phyloP scores from a whole-genome alignment of 2,113 vertebrate species.

The Stictonetta naevosa region DNA sequence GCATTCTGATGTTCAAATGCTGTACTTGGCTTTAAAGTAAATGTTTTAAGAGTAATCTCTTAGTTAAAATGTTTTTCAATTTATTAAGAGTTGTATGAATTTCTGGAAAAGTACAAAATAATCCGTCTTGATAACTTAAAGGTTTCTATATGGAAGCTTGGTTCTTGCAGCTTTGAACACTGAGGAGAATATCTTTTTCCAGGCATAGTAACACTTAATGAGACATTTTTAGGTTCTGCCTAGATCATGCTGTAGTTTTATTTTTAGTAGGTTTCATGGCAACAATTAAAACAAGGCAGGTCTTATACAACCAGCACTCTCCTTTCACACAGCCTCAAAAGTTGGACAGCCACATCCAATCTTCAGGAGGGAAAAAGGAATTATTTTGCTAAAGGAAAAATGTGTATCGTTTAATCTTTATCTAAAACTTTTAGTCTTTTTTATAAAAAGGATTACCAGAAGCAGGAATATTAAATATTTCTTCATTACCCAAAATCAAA shows the following conservation, averaged over 20 bases:
- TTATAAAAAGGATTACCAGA: not conserved
- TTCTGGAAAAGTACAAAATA: not conserved
- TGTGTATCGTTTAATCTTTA: not conserved
- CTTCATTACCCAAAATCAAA: not conserved
- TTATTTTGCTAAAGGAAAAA: not conserved
- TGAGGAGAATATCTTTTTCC: not conserved
- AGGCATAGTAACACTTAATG: not conserved
- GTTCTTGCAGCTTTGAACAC: not conserved
- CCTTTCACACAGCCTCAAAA: not conserved
- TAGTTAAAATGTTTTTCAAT: not conserved
- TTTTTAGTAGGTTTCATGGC: not conserved
- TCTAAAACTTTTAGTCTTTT: not conserved
- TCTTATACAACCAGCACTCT: not conserved
- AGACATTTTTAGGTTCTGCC: not conserved
- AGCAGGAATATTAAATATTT: not conserved
- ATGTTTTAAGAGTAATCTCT: not conserved
- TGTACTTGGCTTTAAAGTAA: not conserved
- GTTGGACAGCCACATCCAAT: not conserved
- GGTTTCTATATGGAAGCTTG: not conserved
- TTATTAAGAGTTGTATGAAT: not conserved
- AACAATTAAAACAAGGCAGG: not conserved
- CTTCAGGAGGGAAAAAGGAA: not conserved
- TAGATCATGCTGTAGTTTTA: not conserved
- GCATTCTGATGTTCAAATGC: not conserved
- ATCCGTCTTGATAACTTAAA: not conserved